phyloP scores from a whole-genome alignment of 2,797 vertebrate genomes.

The Oreonectes daqikongensis region DNA sequence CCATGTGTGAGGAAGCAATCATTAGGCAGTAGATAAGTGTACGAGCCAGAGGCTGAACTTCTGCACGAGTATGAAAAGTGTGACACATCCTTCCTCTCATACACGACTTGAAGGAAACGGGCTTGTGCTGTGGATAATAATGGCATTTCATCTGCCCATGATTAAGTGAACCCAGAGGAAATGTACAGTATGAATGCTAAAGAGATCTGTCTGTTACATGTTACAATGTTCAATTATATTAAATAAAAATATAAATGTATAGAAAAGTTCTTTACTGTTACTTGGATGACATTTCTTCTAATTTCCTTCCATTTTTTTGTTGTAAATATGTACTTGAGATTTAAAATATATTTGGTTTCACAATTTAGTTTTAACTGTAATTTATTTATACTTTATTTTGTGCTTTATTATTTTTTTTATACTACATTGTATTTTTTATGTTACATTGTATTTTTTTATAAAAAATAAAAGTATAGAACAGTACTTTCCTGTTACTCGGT shows the following conservation, averaged over 20 bases:
- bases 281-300: background rate
- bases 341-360: too few relatives aligned
- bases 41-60: slow-evolving; percentile 19
- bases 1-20: slow-evolving; percentile 23
- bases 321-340: too few relatives aligned
- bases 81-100: slow-evolving; percentile 45
- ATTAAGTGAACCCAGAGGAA: slow-evolving; percentile 35
- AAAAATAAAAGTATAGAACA: too few relatives aligned
- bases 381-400: too few relatives aligned
- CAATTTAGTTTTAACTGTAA: too few relatives aligned
- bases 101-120: slow-evolving; percentile 25
- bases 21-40: slow-evolving; percentile 16
- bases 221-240: background rate
- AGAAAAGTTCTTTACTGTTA: too few relatives aligned
- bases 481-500: too few relatives aligned
- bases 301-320: background rate
- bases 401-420: too few relatives aligned
- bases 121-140: slow-evolving; percentile 31
- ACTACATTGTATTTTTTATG: too few relatives aligned
- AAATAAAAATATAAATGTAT: background rate
- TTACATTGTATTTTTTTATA: too few relatives aligned
- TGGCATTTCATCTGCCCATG: slow-evolving; percentile 4
- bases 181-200: background rate
- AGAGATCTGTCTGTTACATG: background rate
- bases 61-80: slow-evolving; percentile 21